Conservation (phyloP, 2,113 vertebrate genomes). For the Pseudopodoces humilis region DNA sequence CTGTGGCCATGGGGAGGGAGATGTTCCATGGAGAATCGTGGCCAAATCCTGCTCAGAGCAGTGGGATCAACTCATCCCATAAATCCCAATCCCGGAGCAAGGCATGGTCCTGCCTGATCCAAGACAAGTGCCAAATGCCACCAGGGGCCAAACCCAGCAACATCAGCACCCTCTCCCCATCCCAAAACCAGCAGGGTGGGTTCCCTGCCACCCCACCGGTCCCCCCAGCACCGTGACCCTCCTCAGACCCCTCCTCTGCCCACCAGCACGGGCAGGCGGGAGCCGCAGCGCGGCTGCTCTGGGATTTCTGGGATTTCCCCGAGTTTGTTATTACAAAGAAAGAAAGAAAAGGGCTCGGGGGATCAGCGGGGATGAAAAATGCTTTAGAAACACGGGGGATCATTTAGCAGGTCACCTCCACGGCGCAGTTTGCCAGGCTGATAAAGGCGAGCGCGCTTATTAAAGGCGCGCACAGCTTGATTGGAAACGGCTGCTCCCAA, state of each 20-base stretch:
- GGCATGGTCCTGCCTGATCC: not conserved
- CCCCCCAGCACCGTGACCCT: not conserved
- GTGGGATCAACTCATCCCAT: not conserved
- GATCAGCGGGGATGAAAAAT: not conserved
- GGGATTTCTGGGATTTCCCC: not conserved
- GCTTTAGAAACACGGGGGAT: constrained; percentile 6
- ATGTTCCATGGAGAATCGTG: accelerated
- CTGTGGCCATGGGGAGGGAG: accelerated
- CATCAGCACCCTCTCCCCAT: accelerated
- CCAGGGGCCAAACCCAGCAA: not conserved
- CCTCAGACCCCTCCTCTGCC: not conserved
- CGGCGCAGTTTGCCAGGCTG: not conserved
- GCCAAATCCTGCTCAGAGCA: not conserved
- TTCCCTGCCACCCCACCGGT: accelerated
- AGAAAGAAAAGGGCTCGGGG: constrained; percentile 12
- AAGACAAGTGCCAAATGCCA: not conserved
- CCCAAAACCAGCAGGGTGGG: not conserved
- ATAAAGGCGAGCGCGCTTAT: constrained; percentile 25
- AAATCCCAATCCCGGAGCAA: not conserved
- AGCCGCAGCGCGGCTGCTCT: accelerated
- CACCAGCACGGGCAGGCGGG: not conserved
- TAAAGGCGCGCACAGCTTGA: constrained; percentile 30
- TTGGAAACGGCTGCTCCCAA: constrained; percentile 15
- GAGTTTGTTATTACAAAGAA: not conserved
- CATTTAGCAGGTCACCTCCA: constrained; percentile 12